phyloP scores from a whole-genome alignment of 2,797 vertebrate species.

The Alectoris magna region DNA sequence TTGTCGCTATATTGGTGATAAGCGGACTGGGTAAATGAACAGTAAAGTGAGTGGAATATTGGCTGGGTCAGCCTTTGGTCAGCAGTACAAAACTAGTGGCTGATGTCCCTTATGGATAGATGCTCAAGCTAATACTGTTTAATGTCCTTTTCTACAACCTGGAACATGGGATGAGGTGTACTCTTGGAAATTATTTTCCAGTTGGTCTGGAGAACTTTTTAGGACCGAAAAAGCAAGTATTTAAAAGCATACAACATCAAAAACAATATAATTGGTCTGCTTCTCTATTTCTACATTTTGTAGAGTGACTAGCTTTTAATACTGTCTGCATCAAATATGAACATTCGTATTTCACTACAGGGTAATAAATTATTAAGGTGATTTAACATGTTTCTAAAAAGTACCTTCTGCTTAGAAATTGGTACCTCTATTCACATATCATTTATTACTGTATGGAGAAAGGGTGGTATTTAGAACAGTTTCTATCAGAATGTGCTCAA shows the following conservation, averaged over 20 bases:
- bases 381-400: slow-evolving; percentile 7
- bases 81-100: background rate
- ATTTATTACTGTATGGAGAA: background rate
- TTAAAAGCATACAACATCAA: background rate
- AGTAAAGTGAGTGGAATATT: background rate
- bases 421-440: background rate
- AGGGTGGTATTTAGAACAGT: background rate
- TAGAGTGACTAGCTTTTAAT: background rate
- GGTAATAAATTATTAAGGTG: background rate
- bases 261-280: background rate
- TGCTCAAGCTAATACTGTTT: background rate
- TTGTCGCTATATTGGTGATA: background rate
- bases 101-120: background rate
- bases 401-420: slow-evolving; percentile 3
- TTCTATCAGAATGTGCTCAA: background rate
- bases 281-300: background rate
- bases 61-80: background rate
- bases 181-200: background rate
- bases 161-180: background rate
- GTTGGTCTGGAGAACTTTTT: background rate
- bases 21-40: accelerated
- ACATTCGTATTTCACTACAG: background rate
- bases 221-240: background rate
- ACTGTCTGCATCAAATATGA: background rate
- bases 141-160: background rate